Evolutionary conservation across 2,797 vertebrate species (phyloP).

Genomic region (Typhlichthys subterraneus): DNA sequence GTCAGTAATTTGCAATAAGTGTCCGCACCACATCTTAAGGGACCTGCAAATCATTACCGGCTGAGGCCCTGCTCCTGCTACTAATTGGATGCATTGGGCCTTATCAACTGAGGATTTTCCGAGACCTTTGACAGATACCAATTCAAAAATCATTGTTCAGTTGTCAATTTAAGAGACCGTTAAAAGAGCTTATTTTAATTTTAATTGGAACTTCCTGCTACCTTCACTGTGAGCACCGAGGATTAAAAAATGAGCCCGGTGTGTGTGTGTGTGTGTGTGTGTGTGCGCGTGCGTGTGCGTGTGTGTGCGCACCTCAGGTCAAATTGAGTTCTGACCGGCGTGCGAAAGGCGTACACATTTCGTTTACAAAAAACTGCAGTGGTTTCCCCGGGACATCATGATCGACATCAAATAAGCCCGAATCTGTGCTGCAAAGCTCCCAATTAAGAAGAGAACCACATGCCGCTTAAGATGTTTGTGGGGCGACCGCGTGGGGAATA

Average conservation of each 20-base stretch:
- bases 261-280: conserved; percentile 32
- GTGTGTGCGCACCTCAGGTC: conserved; percentile 70
- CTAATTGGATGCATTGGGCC: conserved; percentile 99
- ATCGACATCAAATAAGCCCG: conserved; percentile 77
- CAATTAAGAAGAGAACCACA: conserved; percentile 83
- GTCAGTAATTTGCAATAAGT: conserved; percentile 99
- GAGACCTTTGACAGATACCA: conserved; percentile 99
- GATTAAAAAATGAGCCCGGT: conserved; percentile 63
- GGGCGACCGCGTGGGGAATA: conserved; percentile 70
- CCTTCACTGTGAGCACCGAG: conserved; percentile 72
- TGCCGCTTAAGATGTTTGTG: conserved; percentile 82
- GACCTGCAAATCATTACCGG: conserved; percentile 96
- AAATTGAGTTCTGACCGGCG: conserved; percentile 68
- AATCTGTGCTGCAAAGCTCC: conserved; percentile 79
- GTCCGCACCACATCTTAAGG: conserved; percentile 91
- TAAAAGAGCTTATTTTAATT: conserved; percentile 96
- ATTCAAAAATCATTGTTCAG: conserved; percentile 99
- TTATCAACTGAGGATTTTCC: conserved; percentile 98
- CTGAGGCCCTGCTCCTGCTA: conserved; percentile 86
- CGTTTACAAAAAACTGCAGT: conserved; percentile 72
- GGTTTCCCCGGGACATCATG: conserved; percentile 77
- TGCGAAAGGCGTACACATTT: conserved; percentile 72
- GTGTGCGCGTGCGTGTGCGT: conserved; percentile 8
- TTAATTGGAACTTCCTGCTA: conserved; percentile 92
- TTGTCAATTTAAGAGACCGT: conserved; percentile 99